phyloP scores from a whole-genome alignment of 2,113 vertebrate genomes.

The Thalassoma bifasciatum region DNA sequence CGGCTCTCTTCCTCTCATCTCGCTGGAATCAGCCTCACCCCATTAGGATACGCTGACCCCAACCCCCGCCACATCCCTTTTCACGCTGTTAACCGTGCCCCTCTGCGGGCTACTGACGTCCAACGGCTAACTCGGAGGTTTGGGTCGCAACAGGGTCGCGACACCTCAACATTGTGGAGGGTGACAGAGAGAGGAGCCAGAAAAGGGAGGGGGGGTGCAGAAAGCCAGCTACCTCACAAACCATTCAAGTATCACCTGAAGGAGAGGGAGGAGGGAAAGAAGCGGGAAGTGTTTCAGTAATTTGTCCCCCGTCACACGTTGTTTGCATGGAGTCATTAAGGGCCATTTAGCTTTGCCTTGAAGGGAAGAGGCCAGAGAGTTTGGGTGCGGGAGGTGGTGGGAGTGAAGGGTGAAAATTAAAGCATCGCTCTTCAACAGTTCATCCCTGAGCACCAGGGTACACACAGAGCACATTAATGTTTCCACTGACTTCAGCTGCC shows the following conservation, averaged over 20 bases:
- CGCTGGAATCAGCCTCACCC: slow-evolving; percentile 73
- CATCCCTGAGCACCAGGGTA: slow-evolving; percentile 45
- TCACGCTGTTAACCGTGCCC: slow-evolving; percentile 51
- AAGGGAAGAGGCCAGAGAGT: slow-evolving; percentile 61
- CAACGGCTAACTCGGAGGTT: slow-evolving; percentile 15
- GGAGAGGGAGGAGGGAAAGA: slow-evolving; percentile 43
- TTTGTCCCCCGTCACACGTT: slow-evolving; percentile 82
- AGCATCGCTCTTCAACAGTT: slow-evolving; percentile 75
- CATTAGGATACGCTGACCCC: slow-evolving; percentile 66
- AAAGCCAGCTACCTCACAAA: slow-evolving; percentile 48
- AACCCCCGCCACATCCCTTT: slow-evolving; percentile 58
- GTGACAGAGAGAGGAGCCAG: slow-evolving; percentile 83
- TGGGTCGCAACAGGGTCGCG: slow-evolving; percentile 78
- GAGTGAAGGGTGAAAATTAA: slow-evolving; percentile 76
- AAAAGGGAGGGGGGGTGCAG: slow-evolving; percentile 54
- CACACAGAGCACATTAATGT: slow-evolving; percentile 65
- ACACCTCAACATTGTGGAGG: slow-evolving; percentile 72
- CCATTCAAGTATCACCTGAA: slow-evolving; percentile 76
- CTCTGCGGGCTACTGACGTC: slow-evolving; percentile 51
- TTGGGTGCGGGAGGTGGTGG: slow-evolving; percentile 42
- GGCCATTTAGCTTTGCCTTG: slow-evolving; percentile 72
- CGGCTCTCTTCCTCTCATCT: slow-evolving; percentile 77
- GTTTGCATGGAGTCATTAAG: slow-evolving; percentile 82
- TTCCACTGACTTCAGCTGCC: slow-evolving; percentile 61
- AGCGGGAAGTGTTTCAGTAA: slow-evolving; percentile 69